Conservation (phyloP, 2,888 invertebrate genomes). For the Rhagonycha fulva region DNA sequence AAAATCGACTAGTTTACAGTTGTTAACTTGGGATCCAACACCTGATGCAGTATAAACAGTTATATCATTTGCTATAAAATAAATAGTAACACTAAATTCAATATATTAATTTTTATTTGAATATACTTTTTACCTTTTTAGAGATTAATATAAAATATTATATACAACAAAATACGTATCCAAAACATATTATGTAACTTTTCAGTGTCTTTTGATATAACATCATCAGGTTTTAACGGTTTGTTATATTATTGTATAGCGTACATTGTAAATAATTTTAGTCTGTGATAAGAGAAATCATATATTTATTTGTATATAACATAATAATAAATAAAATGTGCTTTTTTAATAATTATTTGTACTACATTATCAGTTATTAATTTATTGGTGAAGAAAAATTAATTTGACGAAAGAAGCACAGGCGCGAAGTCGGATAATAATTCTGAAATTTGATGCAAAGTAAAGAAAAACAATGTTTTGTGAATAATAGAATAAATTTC, state of each 20-base stretch:
- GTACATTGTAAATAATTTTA: constrained; percentile 5
- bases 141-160: background rate
- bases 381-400: background rate
- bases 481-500: background rate
- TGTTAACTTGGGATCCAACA: constrained; percentile 54
- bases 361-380: background rate
- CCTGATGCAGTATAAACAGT: constrained; percentile 52
- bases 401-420: background rate
- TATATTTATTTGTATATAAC: background rate
- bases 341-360: background rate
- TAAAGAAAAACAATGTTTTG: no score
- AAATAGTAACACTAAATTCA: background rate
- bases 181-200: background rate
- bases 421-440: no score
- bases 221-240: background rate
- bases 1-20: constrained; percentile 54
- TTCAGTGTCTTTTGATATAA: background rate
- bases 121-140: background rate
- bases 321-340: background rate
- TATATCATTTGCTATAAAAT: background rate
- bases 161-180: background rate
- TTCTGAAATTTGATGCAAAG: background rate
- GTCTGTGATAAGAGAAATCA: constrained; percentile 11
- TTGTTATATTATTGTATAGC: background rate
- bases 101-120: background rate